Base-by-base conservation (phyloP, 1,140 invertebrate genomes). In the Bradynema listronoti region DNA sequence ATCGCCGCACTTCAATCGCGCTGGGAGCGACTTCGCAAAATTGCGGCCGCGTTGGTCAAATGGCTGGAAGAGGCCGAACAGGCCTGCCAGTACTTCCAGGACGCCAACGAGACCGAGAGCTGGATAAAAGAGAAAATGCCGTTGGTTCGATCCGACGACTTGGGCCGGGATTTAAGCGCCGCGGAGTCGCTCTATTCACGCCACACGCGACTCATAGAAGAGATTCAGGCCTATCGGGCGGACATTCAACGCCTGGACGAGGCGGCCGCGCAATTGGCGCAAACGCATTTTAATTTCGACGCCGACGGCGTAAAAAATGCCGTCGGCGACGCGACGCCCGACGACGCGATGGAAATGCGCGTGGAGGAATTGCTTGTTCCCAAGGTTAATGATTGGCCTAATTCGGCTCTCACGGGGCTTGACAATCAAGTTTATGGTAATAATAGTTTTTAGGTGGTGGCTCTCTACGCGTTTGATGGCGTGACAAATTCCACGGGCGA, bases 61-160 rank as follows among this genome's bases (percentile, higher is more conserved):
- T 88, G 92, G 73, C 80, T 97, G 0, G 87, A 90, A 65, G 92
- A 96, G 78, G 91, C 91, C 0, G 88, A 87, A 1, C 90, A 94
- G 78, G 90, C 91, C 7, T 43, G 52, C 29, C 69, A 65, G 39
- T 78, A 75, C 64, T 75, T 78, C 55, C 75, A 78, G 39, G 73
- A 97, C 81, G 91, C 91, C 0, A 95, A 97, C 79, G 93, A 98
- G 78, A 88, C 91, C 0, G 92, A 96, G 72, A 93, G 90, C 0
- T 97, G 91, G 91, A 86, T 97, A 24, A 69, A 89, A 65, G 91
- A 95, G 78, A 91, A 91, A 78, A 86, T 88, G 78, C 85, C 89
- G 0, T 80, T 96, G 24, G 87, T 91, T 1, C 84, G 85, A n/a
- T 90, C 88, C 0, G 84, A 84, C 29, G 91, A 95, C 80, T 88